Percentiles rank a stretch among this genome's conserved stretches.
Conservation (phyloP, 2,797 vertebrate species). For the Lutjanus campechanus region DNA sequence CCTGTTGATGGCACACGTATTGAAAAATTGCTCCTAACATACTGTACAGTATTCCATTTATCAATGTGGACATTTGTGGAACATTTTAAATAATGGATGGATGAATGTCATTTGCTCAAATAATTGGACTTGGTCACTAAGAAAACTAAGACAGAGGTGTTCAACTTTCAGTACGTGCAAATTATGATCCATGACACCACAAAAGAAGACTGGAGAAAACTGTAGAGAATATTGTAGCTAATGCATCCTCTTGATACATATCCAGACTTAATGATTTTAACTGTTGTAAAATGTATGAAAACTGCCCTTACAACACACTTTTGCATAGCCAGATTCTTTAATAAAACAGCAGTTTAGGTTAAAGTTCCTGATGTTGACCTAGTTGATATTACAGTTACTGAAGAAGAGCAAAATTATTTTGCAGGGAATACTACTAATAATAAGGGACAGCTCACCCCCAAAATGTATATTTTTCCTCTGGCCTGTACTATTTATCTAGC, state of each 20-base stretch:
- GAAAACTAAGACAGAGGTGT: neutral
- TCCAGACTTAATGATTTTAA: neutral
- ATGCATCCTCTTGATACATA: neutral
- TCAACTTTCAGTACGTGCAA: neutral
- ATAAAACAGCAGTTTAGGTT: neutral
- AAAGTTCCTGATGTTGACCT: too few species aligned
- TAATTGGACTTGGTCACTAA: neutral
- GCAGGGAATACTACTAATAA: too few species aligned
- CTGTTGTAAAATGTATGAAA: neutral
- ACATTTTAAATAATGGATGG: neutral
- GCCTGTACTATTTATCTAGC: too few species aligned
- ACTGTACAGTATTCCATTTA: too few species aligned
- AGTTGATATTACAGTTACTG: too few species aligned
- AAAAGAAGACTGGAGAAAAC: neutral
- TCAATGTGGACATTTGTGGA: neutral
- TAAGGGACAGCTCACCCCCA: too few species aligned
- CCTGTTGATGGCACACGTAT: neutral
- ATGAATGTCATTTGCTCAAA: neutral
- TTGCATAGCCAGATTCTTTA: neutral
- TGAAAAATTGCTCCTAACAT: neutral
- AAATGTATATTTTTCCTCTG: too few species aligned
- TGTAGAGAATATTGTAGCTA: neutral
- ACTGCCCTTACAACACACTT: neutral
- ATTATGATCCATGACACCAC: neutral
- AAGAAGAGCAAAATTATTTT: too few species aligned